phyloP scores from a whole-genome alignment of 2,113 vertebrate species.

The Genyomyrus donnyi region DNA sequence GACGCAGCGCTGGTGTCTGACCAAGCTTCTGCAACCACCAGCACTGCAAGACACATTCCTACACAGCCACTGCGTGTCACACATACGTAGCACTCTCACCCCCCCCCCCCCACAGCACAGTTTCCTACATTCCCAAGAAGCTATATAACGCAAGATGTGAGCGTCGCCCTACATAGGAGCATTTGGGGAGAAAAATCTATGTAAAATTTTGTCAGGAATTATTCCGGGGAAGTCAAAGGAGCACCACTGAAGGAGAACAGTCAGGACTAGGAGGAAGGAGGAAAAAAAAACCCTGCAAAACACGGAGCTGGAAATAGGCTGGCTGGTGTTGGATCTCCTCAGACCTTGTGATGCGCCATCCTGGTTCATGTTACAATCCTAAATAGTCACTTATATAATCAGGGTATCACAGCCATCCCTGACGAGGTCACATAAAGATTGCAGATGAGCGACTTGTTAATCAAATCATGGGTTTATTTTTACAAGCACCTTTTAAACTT shows the following conservation, averaged over 20 bases:
- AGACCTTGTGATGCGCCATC: slow-evolving; percentile 41
- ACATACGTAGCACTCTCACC: neutral
- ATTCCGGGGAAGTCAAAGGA: neutral
- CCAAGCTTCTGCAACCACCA: neutral
- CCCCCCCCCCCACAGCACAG: neutral
- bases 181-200: too few species aligned
- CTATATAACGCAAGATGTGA: neutral
- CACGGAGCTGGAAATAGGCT: neutral
- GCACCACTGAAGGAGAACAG: neutral
- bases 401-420: slow-evolving; percentile 1
- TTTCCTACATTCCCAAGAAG: neutral
- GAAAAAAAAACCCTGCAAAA: neutral
- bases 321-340: slow-evolving; percentile 27
- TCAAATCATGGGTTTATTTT: slow-evolving; percentile 4
- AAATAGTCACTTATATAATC: slow-evolving; percentile 22
- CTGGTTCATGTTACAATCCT: slow-evolving; percentile 39
- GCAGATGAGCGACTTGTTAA: slow-evolving; percentile 4
- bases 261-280: neutral
- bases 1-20: neutral
- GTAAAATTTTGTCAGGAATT: neutral
- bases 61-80: neutral
- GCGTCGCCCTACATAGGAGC: neutral
- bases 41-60: neutral
- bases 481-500: neutral
- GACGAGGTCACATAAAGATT: neutral